Evolutionary conservation across 2,797 vertebrate species (phyloP).

Genomic region (Hypotaenidia okinawae): DNA sequence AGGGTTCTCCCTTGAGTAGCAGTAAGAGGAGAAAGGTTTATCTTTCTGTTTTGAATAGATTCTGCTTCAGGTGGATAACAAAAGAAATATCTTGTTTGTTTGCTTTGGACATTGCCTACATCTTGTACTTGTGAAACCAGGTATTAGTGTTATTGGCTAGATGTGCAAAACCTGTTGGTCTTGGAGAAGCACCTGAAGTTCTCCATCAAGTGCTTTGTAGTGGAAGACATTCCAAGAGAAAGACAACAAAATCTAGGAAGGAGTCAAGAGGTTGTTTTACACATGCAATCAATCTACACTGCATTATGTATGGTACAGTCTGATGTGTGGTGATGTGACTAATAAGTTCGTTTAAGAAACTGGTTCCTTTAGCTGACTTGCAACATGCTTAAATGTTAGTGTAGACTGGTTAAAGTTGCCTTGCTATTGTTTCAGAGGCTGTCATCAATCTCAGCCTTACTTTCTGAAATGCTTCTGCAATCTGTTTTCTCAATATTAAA

Average conservation of each 20-base stretch:
- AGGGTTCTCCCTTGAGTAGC: background rate
- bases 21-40: background rate
- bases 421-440: background rate
- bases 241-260: background rate
- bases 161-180: background rate
- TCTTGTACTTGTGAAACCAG: background rate
- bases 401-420: background rate
- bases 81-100: background rate
- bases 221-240: background rate
- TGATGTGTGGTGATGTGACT: background rate
- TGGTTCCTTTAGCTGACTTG: background rate
- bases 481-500: conserved; percentile 44
- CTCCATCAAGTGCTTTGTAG: background rate
- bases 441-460: background rate
- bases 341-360: background rate
- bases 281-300: background rate
- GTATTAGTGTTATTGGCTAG: background rate
- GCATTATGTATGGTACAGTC: background rate
- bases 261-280: background rate
- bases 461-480: conserved; percentile 49
- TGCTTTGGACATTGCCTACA: background rate
- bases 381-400: background rate
- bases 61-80: background rate
- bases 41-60: background rate
- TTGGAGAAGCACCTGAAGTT: background rate